phyloP scores from a whole-genome alignment of 1,140 invertebrate genomes.

The Dendrolimus punctatus region DNA sequence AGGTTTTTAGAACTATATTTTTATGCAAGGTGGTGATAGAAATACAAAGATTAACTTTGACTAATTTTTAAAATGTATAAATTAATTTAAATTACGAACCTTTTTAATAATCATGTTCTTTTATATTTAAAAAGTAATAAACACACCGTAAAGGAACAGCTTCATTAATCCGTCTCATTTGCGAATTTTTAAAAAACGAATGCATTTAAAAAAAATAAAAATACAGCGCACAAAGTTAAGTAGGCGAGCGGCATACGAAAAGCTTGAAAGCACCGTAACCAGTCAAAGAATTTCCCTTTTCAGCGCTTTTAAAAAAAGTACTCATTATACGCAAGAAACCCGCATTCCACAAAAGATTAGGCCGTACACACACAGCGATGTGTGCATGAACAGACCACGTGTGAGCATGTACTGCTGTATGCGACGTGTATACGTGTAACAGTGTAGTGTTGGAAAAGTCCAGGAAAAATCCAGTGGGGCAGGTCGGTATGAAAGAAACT shows the following conservation, averaged over 20 bases:
- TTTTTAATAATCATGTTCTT: no score
- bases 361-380: slow-evolving; percentile 27
- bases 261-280: slow-evolving; percentile 17
- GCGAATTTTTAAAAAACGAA: slow-evolving; percentile 11
- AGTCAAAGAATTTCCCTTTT: slow-evolving; percentile 53
- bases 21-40: no score
- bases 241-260: slow-evolving; percentile 1
- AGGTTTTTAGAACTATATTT: no score
- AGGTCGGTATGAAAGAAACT: no score
- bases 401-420: slow-evolving; percentile 16
- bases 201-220: no score
- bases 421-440: slow-evolving; percentile 20
- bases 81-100: no score
- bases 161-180: slow-evolving; percentile 12
- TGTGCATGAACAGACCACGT: slow-evolving; percentile 24
- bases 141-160: not conserved
- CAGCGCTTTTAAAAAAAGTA: slow-evolving; percentile 58
- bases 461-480: no score
- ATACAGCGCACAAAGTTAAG: no score
- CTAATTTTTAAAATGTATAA: no score
- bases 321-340: slow-evolving; percentile 61
- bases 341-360: slow-evolving; percentile 67
- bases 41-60: no score
- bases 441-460: no score
- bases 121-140: not conserved